Percentiles rank a stretch among this genome's conserved stretches.
Evolutionary conservation across 2,797 vertebrate genomes (phyloP).

Genomic region (Tapera naevia): DNA sequence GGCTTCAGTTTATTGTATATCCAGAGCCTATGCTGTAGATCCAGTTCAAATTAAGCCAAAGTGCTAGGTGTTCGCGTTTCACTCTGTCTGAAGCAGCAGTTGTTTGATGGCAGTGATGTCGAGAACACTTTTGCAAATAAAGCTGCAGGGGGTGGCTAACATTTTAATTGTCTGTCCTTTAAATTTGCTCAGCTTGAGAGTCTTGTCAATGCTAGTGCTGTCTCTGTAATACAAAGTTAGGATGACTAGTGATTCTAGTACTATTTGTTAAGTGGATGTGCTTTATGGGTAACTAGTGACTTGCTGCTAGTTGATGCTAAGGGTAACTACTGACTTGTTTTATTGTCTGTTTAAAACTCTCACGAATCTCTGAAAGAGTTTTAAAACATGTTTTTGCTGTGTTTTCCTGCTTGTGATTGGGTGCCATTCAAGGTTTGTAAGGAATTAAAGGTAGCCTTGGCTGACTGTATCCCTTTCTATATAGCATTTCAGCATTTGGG

Average conservation of each 20-base stretch:
- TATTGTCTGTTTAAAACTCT: neutral
- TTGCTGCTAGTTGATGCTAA: neutral
- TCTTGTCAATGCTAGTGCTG: neutral
- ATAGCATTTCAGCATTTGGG: neutral
- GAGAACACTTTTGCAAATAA: neutral
- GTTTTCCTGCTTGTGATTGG: neutral
- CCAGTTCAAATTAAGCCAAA: neutral
- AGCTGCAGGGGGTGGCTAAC: neutral
- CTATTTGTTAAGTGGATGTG: neutral
- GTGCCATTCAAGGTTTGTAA: neutral
- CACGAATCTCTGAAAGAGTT: neutral
- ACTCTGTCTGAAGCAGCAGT: neutral
- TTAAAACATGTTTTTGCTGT: neutral
- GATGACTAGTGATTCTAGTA: neutral
- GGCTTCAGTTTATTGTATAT: neutral
- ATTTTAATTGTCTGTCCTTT: constrained; percentile 6
- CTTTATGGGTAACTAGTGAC: neutral
- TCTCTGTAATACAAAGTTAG: neutral
- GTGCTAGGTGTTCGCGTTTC: neutral
- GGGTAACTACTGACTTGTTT: neutral
- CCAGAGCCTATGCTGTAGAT: neutral
- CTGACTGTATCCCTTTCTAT: neutral
- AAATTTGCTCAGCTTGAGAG: neutral
- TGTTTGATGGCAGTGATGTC: neutral
- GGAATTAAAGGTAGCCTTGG: neutral